Percentiles rank a stretch among this genome's conserved stretches.
These are phyloP conservation scores for Trichacis sp. DNA, from an alignment of 2,888 invertebrate species.

Conservation along the genomic window DNA sequence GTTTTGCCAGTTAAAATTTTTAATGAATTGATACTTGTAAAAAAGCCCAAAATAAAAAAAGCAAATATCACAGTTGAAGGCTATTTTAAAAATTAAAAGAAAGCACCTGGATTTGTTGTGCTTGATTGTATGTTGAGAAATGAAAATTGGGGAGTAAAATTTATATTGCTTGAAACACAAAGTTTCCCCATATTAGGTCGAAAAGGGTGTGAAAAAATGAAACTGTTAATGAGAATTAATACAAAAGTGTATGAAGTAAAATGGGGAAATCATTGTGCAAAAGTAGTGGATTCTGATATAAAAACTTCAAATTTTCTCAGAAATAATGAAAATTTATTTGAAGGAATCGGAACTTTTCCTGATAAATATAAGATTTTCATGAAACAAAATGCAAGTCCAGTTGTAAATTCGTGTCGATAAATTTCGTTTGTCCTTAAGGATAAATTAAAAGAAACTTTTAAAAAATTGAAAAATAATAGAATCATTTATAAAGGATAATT, in stretches of 20 bases:
- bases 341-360: constrained; percentile 6
- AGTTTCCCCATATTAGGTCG: constrained; percentile 12
- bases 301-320: too few relatives aligned
- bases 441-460: neutral
- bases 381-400: neutral
- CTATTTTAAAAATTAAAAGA: constrained; percentile 5
- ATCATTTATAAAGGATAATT: constrained; percentile 15
- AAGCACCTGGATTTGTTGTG: neutral
- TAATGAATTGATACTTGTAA: neutral
- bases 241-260: neutral
- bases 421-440: neutral
- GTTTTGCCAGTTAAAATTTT: constrained; percentile 1
- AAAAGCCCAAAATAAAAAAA: neutral
- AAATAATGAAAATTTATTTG: constrained; percentile 2
- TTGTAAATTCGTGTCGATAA: constrained; percentile 9
- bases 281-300: too few relatives aligned
- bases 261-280: too few relatives aligned
- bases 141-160: constrained; percentile 6
- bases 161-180: constrained; percentile 2
- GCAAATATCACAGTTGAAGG: constrained; percentile 4
- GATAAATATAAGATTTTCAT: constrained; percentile 4
- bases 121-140: constrained; percentile 6
- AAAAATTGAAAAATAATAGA: neutral
- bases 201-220: constrained; percentile 6
- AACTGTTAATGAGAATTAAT: neutral